Base-by-base conservation (phyloP, 64 coral and sea anemone species). In the Pachyseris speciosa region DNA sequence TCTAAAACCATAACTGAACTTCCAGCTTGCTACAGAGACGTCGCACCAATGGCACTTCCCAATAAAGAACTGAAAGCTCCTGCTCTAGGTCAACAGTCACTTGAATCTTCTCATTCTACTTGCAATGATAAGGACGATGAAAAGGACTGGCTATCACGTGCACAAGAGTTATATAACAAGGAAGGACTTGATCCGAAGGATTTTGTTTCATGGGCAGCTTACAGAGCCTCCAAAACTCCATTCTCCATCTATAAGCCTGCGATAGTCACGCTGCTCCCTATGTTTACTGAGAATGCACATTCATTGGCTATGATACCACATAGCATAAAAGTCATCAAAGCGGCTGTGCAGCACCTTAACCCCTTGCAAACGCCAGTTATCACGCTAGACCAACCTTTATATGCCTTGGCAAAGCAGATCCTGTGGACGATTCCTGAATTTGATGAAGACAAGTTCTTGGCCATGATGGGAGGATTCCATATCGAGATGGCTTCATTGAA, bases 211-310 rank as follows among this genome's bases (percentile, higher is more conserved):
- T 90, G 88, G 88, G 88, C 75, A 29, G 88, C 88, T 37, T 83
- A 83, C 88, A 76, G 59, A 68, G 75, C 63, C 29, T 68, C 75
- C 17, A 81, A 69, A 55, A 37, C 49, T 37, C 49, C 61, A 24
- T 64, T 63, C 36, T 61, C 40, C 58, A 41, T 20, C 37, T 34
- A 63, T 33, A 36, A 79, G 48, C 75, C 64, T 52, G 88, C 88
- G 6, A 61, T 83, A 47, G 60, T 63, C 55, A 39, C 75, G 31
- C 37, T 90, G 61, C 44, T 90, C 51, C 88, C 88, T 26, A 27
- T 90, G 75, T 90, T 90, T 60, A 36, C 47, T 25, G 88, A 90
- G 60, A 90, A 90, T 43, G 88, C 75, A 50, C 75, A 90, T 65
- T 90, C 75, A 31, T 31, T 85, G 37, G 83, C 83, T 27, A 85